Evolutionary conservation across 2,113 vertebrate genomes (phyloP), one percentile per base, ranked within the genome.

Genomic region (Stercorarius parasiticus): DNA sequence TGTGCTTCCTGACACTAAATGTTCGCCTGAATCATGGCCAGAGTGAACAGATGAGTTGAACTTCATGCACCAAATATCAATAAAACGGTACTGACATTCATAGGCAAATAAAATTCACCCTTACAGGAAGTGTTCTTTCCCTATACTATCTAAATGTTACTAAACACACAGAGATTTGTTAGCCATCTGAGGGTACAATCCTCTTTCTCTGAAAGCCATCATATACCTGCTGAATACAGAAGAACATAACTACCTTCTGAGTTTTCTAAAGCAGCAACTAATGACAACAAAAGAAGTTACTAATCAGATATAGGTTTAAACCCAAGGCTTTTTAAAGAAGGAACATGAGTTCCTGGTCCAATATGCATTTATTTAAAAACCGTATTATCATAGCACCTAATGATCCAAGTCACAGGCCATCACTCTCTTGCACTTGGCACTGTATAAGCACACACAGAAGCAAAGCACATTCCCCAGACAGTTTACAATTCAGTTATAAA

Each of bases 221-320:
- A 21, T 50, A 36, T 70, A 83, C 43, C 76, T 91, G 83, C 74
- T 90, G 83, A 91, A 96, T 87, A 86, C 9, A 0, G 27, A 79
- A 45, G 40, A 38, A 27, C 70, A 5, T 11, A 42, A 49, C 62
- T 70, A 15, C 25, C 40, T 61, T 43, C 20, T 30, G 20, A 50
- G 64, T 47, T 66, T 65, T 94, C 91, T 84, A 86, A 92, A 88
- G 95, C 77, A 45, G 20, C 64, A 25, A n/a, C 86, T 92, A 89
- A 86, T 53, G 81, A 92, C 84, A 96, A 82, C 58, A 96, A 90
- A 92, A 27, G 30, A 49, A 77, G 83, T 90, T 69, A 38, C 72
- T 87, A 88, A 26, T 30, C 93, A 71, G 59, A 8, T 34, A 55
- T 26, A 78, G 36, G 89, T 74, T 93, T 94, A 90, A 94, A 91